Percentiles rank a stretch among this genome's conserved stretches.
These are phyloP conservation scores for Eucera pruinosa DNA, from an alignment of 2,888 invertebrate genomes.

Conservation along the genomic window DNA sequence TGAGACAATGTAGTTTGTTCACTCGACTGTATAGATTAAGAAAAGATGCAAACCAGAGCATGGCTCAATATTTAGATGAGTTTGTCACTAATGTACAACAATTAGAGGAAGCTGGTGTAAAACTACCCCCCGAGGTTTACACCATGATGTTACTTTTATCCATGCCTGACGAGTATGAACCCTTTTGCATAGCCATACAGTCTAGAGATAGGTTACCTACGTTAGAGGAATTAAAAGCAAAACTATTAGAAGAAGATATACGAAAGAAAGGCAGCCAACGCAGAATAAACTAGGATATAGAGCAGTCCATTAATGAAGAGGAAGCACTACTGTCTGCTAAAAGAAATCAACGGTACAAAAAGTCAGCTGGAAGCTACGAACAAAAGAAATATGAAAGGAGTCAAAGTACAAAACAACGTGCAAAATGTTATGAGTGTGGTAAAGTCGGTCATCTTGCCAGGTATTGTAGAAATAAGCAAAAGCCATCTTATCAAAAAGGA, in stretches of 20 bases:
- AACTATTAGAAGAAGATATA: conserved; percentile 30
- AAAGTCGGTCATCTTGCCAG: conserved; percentile 16
- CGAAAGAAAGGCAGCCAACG: conserved; percentile 1
- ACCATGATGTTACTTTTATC: conserved; percentile 27
- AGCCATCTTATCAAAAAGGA: background rate
- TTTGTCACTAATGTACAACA: conserved; percentile 14
- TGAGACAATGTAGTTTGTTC: conserved; percentile 10
- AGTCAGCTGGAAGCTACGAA: background rate
- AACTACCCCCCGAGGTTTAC: conserved; percentile 6
- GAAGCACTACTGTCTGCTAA: conserved; percentile 4
- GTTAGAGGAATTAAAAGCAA: conserved; percentile 20
- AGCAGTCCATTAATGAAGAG: too few relatives aligned
- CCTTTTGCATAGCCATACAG: conserved; percentile 18
- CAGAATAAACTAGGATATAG: background rate
- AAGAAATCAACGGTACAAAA: background rate
- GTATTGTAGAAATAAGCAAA: conserved; percentile 10
- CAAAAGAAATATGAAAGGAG: conserved; percentile 2
- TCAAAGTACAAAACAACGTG: background rate
- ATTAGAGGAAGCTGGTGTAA: conserved; percentile 18
- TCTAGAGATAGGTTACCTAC: conserved; percentile 20
- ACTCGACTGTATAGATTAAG: conserved; percentile 31
- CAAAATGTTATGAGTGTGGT: conserved; percentile 16
- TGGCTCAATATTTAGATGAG: conserved; percentile 24
- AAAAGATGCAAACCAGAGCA: conserved; percentile 16
- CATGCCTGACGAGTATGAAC: conserved; percentile 23